Conservation (phyloP, 2,888 invertebrate genomes). For the Drosophila silvestris region DNA sequence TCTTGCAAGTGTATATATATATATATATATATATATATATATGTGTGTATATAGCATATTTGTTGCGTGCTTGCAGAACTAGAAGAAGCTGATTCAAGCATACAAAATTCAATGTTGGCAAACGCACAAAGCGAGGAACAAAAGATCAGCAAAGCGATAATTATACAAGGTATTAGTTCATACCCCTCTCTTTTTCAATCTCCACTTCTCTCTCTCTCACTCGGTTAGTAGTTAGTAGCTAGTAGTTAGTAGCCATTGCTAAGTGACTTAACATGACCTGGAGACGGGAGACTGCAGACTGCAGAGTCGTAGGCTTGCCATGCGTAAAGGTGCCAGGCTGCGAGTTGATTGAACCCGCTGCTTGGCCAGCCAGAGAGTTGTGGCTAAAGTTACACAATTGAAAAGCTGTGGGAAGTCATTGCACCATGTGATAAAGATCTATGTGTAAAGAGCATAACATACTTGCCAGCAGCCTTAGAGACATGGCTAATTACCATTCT, state of each 20-base stretch:
- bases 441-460: slow-evolving; percentile 44
- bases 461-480: slow-evolving; percentile 9
- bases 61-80: slow-evolving; percentile 68
- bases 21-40: background rate
- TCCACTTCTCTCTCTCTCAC: background rate
- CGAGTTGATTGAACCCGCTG: slow-evolving; percentile 67
- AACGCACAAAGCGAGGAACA: slow-evolving; percentile 51
- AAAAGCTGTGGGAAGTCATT: slow-evolving; percentile 69
- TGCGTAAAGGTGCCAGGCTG: slow-evolving; percentile 83
- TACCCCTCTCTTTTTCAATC: slow-evolving; percentile 6
- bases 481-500: slow-evolving; percentile 76
- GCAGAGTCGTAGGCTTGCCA: slow-evolving; percentile 58
- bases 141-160: slow-evolving; percentile 78
- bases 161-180: slow-evolving; percentile 78
- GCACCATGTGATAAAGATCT: slow-evolving; percentile 65
- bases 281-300: slow-evolving; percentile 9
- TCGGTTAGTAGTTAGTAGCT: background rate
- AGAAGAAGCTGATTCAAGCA: slow-evolving; percentile 42
- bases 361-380: slow-evolving; percentile 41
- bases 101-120: slow-evolving; percentile 63
- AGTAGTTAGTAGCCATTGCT: slow-evolving; percentile 46
- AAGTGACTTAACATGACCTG: slow-evolving; percentile 75
- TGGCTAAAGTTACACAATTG: slow-evolving; percentile 64
- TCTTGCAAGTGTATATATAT: background rate
- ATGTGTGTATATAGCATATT: slow-evolving; percentile 4